A percentile compares a stretch with the other conserved stretches of the same genome.
Conservation (phyloP, 1,140 invertebrate genomes). For the Nixonia krombeini region DNA sequence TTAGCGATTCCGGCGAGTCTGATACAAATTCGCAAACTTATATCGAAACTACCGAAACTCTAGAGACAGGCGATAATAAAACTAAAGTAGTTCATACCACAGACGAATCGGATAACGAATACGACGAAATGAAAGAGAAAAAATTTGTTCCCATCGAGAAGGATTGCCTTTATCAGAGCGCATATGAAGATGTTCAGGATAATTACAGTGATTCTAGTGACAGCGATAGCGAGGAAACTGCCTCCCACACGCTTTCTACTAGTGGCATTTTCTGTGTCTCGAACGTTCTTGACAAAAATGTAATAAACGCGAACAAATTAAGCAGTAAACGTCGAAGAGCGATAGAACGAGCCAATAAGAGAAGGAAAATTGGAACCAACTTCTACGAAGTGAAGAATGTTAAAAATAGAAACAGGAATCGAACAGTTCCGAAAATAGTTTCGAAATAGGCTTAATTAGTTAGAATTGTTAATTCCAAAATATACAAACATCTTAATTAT, state of each 20-base stretch:
- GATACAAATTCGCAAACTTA: constrained; percentile 53
- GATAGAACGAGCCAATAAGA: constrained; percentile 80
- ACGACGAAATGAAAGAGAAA: constrained; percentile 35
- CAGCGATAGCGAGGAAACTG: constrained; percentile 65
- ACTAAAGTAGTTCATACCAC: too few species aligned
- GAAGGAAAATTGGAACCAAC: constrained; percentile 92
- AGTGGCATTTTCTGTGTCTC: constrained; percentile 77
- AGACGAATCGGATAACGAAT: constrained; percentile 1
- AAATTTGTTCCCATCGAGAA: constrained; percentile 44
- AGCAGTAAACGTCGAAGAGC: constrained; percentile 85
- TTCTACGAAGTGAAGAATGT: constrained; percentile 95
- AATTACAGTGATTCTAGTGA: constrained; percentile 57
- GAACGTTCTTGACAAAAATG: constrained; percentile 54
- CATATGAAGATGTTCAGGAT: constrained; percentile 61
- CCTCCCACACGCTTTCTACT: constrained; percentile 67
- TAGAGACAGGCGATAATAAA: constrained; percentile 50
- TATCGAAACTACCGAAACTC: constrained; percentile 44
- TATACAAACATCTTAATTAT: too few species aligned
- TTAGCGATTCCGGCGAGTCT: constrained; percentile 71
- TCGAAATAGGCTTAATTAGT: too few species aligned
- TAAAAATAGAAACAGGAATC: constrained; percentile 86
- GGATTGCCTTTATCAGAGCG: constrained; percentile 63
- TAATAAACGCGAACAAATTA: constrained; percentile 71
- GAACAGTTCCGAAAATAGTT: constrained; percentile 70
- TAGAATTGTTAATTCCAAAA: too few species aligned